phyloP scores from a whole-genome alignment of 2,888 invertebrate genomes.

The Chelonus formosanus region DNA sequence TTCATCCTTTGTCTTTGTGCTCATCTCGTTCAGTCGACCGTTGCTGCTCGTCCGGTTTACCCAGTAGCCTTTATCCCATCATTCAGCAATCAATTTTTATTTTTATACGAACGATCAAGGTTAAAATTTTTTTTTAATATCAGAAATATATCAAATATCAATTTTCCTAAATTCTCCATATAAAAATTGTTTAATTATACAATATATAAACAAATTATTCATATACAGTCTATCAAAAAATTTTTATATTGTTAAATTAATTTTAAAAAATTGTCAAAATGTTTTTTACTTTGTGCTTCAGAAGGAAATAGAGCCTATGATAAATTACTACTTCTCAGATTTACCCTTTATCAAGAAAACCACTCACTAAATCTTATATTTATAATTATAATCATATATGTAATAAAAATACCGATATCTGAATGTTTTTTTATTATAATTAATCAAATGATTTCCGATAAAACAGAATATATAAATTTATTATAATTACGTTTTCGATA shows the following conservation, averaged over 20 bases:
- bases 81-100: slow-evolving; percentile 14
- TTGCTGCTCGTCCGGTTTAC: slow-evolving; percentile 14
- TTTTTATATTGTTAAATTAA: too few relatives aligned
- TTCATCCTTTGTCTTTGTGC: slow-evolving; percentile 9
- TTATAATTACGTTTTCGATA: not conserved
- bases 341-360: too few relatives aligned
- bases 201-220: not conserved
- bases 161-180: not conserved
- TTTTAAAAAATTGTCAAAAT: too few relatives aligned
- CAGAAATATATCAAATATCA: not conserved
- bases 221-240: too few relatives aligned
- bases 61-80: slow-evolving; percentile 14
- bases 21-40: slow-evolving; percentile 18
- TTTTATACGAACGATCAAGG: slow-evolving; percentile 11
- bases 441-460: too few relatives aligned
- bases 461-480: not conserved
- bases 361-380: too few relatives aligned
- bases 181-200: not conserved
- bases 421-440: too few relatives aligned
- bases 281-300: too few relatives aligned
- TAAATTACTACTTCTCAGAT: too few relatives aligned
- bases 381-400: too few relatives aligned
- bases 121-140: not conserved
- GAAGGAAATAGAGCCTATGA: too few relatives aligned
- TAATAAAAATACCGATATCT: too few relatives aligned